These are phyloP conservation scores for Lanistes nyassanus DNA, from an alignment of 1,140 invertebrate species.

Conservation along the genomic window DNA sequence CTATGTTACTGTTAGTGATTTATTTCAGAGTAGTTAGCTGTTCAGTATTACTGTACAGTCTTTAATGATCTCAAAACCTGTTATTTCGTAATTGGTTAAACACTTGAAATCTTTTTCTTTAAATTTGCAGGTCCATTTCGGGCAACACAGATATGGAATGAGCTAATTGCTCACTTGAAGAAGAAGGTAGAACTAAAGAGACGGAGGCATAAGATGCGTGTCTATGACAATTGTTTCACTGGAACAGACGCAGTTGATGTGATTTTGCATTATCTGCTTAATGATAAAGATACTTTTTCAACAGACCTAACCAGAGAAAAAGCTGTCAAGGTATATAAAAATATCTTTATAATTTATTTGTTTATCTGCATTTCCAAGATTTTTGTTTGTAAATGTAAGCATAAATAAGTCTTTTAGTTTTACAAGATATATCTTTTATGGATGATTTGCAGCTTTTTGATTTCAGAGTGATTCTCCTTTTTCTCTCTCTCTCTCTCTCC, in stretches of 20 bases:
- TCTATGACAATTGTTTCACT: conserved; percentile 70
- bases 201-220: conserved; percentile 66
- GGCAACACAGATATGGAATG: conserved; percentile 65
- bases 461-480: too few species aligned
- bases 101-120: too few species aligned
- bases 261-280: conserved; percentile 59
- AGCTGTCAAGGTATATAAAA: conserved; percentile 56
- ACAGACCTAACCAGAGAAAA: conserved; percentile 61
- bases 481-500: not conserved
- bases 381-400: not conserved
- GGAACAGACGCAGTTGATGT: conserved; percentile 70
- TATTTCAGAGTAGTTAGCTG: too few species aligned
- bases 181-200: conserved; percentile 62
- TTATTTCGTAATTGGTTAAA: too few species aligned
- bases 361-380: not conserved
- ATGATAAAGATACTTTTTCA: conserved; percentile 56
- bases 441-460: too few species aligned
- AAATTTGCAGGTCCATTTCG: conserved; percentile 58
- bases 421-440: too few species aligned
- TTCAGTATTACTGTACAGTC: too few species aligned
- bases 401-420: not conserved
- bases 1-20: too few species aligned
- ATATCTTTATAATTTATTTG: not conserved
- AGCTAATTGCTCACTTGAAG: conserved; percentile 58
- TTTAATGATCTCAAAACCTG: too few species aligned